Evolutionary conservation across 2,888 invertebrate genomes (phyloP).

Genomic region (Limnephilus auricula): DNA sequence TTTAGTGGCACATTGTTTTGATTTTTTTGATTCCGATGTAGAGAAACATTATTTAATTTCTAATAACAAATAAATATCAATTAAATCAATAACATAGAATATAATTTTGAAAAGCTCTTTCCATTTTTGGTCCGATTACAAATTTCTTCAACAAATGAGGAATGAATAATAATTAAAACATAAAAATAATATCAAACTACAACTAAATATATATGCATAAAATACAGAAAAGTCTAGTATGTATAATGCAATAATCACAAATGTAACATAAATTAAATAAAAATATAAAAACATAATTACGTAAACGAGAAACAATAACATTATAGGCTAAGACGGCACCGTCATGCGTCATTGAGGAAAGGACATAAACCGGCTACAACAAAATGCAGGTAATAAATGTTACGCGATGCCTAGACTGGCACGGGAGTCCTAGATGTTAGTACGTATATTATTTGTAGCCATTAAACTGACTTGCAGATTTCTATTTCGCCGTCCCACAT

Average conservation of each 20-base stretch:
- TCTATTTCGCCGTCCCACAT: no score
- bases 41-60: not conserved
- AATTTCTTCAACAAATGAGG: conserved; percentile 34
- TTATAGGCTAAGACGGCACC: not conserved
- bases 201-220: not conserved
- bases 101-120: conserved; percentile 21
- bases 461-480: no score
- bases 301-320: conserved; percentile 27
- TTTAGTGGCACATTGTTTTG: not conserved
- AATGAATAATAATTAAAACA: conserved; percentile 38
- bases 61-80: conserved; percentile 49
- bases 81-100: conserved; percentile 44
- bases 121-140: conserved; percentile 48
- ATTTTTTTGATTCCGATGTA: conserved; percentile 5
- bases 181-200: conserved; percentile 22
- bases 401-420: no score
- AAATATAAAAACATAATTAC: conserved; percentile 16
- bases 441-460: no score
- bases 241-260: conserved; percentile 24
- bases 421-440: no score
- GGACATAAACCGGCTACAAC: no score
- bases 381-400: no score
- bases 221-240: not conserved
- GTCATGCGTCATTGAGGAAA: no score
- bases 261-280: conserved; percentile 9